Percentiles rank a stretch among this genome's conserved stretches.
phyloP scores from a whole-genome alignment of 2,113 vertebrate species.

The Axis porcinus region DNA sequence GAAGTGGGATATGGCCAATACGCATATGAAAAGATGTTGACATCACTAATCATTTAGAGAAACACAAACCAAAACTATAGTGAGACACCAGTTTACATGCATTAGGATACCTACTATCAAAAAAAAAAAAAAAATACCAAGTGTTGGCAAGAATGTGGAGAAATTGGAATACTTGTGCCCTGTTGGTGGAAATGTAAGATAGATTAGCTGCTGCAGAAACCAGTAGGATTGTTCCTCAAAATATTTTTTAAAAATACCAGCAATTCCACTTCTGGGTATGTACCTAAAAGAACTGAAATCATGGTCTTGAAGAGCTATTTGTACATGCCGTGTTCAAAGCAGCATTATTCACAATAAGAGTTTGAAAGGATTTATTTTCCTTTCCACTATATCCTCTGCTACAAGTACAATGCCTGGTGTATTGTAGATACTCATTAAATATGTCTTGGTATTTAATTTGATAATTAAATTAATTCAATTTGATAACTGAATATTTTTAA shows the following conservation, averaged over 20 bases:
- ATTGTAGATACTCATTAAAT: neutral
- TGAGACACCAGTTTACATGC: neutral
- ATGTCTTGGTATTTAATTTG: neutral
- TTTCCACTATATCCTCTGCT: neutral
- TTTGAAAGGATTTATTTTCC: neutral
- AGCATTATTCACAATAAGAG: neutral
- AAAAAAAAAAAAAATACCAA: neutral
- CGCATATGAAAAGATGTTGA: neutral
- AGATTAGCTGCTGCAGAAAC: neutral
- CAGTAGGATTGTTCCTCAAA: neutral
- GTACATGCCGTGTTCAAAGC: neutral
- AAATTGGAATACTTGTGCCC: neutral
- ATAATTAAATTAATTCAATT: too few relatives aligned
- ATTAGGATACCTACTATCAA: neutral
- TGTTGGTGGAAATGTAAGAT: neutral
- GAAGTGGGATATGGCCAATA: neutral
- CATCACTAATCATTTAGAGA: neutral
- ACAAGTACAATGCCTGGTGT: neutral
- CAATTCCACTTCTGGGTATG: neutral
- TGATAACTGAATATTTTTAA: too few relatives aligned
- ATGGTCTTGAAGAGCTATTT: neutral
- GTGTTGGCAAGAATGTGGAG: neutral
- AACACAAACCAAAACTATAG: neutral
- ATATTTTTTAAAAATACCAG: neutral
- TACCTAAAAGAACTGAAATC: neutral